Base-by-base conservation (phyloP, 2,113 vertebrate species). In the Nibea albiflora region DNA sequence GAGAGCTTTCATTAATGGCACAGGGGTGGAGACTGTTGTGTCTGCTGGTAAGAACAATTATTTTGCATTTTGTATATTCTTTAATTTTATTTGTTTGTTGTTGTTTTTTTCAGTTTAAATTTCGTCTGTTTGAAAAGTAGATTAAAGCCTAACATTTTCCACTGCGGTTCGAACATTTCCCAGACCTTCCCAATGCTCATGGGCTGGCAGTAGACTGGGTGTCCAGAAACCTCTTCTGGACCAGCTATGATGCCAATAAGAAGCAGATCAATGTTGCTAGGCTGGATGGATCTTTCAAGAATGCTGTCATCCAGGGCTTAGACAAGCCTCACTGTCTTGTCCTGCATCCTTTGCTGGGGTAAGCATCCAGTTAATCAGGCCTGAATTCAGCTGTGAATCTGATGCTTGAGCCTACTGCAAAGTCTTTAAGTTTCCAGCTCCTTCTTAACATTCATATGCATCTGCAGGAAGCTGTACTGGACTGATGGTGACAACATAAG, bases 181-280 rank as follows among this genome's bases (percentile, higher is more conserved):
- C 91, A 99, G 98, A 99, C 88, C 90, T 99, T 85, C 97, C 98
- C 52, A 99, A 99, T 0, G 97, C 97, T 53, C 97, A 99, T 0
- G 98, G 98, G 5, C 93, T 99, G 76, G 97, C 97, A 2, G 96
- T 99, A 77, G 98, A 99, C 54, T 99, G 98, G 98, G 95, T 99
- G n/a, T 99, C 98, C 82, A 95, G 98, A 78, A 99, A 99, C 89
- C 96, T 99, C 12, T 99, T 97, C 93, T 99, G 98, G 98, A 99
- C 97, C 22, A 99, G 98, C 91, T 99, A 98, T 0, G 98, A 99
- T 0, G 94, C 96, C 88, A 98, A 98, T 92, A 98, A 98, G 93
- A 99, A 97, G 90, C 98, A 99, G 93, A 99, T 99, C 83, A 99
- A 98, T 0, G 98, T 99, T 83, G 98, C 98, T 22, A 90, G 97